Conservation (phyloP, 2,797 vertebrate genomes). For the Tolypeutes matacus region DNA sequence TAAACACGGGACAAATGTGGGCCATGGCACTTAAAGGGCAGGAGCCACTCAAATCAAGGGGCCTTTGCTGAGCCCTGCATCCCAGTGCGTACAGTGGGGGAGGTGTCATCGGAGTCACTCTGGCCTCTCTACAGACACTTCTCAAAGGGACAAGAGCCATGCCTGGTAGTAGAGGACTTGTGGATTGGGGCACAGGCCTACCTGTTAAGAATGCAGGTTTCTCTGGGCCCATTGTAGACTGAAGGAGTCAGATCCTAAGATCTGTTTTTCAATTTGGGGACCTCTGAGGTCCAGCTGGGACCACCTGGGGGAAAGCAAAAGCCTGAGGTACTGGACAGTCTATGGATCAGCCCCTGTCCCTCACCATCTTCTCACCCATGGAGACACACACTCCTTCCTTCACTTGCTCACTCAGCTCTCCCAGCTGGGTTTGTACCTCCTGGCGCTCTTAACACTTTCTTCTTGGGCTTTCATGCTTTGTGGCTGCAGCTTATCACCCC, state of each 20-base stretch:
- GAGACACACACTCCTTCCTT: background rate
- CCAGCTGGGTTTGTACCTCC: background rate
- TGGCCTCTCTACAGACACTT: constrained; percentile 33
- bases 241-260: constrained; percentile 50
- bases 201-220: background rate
- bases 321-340: background rate
- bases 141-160: constrained; percentile 13
- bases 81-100: background rate
- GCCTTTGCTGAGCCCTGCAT: constrained; percentile 29
- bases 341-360: background rate
- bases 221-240: background rate
- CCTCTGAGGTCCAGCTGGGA: constrained; percentile 24
- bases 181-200: background rate
- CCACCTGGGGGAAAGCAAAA: background rate
- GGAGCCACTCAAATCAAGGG: background rate
- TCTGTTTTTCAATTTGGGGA: background rate
- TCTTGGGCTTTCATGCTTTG: constrained; percentile 19
- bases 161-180: background rate
- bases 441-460: constrained; percentile 4
- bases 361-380: background rate
- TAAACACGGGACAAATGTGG: constrained; percentile 42
- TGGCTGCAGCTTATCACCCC: constrained; percentile 62
- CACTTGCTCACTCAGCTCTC: background rate
- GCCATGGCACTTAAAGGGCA: background rate
- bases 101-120: background rate